A percentile compares a stretch with the other conserved stretches of the same genome.
Conservation (phyloP, 2,113 vertebrate species). For the Campylomormyrus tamandua region DNA sequence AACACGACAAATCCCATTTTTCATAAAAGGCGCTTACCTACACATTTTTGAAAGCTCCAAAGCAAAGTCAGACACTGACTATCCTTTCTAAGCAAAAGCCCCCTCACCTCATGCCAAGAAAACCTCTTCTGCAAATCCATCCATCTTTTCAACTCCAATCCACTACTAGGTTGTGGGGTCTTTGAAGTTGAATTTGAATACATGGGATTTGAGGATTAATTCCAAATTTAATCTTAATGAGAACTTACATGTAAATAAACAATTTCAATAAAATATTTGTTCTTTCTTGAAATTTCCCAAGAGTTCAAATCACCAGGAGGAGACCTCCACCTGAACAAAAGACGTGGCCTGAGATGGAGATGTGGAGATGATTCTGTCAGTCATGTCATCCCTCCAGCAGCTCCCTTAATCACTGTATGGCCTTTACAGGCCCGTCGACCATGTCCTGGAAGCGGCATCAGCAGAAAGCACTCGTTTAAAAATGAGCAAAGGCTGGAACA, state of each 20-base stretch:
- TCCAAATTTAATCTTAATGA: not conserved
- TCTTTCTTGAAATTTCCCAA: not conserved
- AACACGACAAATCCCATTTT: not conserved
- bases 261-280: not conserved
- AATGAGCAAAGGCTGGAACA: conserved; percentile 23
- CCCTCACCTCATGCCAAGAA: not conserved
- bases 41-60: not conserved
- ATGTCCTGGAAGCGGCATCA: conserved; percentile 12
- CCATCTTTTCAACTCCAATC: not conserved
- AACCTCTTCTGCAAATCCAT: not conserved
- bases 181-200: not conserved
- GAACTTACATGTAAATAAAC: not conserved
- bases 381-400: not conserved
- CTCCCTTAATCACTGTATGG: not conserved
- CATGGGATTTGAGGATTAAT: not conserved
- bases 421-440: not conserved
- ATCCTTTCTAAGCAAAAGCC: not conserved
- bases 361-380: not conserved
- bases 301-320: not conserved
- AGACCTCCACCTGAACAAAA: not conserved
- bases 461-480: conserved; percentile 14
- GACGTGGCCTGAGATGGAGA: not conserved
- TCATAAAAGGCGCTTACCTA: not conserved
- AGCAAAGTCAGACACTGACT: not conserved
- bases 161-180: not conserved